Evolutionary conservation across 2,797 vertebrate species (phyloP).

Genomic region (Sebastes minor): DNA sequence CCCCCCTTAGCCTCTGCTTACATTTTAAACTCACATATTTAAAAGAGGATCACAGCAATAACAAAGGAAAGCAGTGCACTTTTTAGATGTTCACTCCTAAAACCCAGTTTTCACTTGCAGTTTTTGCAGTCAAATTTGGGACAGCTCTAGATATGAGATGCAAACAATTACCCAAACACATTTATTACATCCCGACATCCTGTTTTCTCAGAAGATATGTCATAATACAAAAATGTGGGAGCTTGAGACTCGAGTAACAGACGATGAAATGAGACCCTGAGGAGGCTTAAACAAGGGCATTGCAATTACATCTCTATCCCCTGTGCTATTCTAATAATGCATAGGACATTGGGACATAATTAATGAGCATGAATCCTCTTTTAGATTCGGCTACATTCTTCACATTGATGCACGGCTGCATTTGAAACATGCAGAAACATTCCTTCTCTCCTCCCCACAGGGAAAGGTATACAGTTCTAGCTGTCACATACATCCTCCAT

Average conservation of each 20-base stretch:
- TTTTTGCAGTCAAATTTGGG: neutral
- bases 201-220: neutral
- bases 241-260: neutral
- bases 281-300: neutral
- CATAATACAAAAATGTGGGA: neutral
- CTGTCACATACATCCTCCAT: conserved; percentile 60
- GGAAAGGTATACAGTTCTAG: conserved; percentile 17
- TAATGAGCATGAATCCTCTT: conserved; percentile 30
- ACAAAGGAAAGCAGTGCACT: neutral
- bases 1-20: neutral
- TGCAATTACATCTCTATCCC: neutral
- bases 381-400: conserved; percentile 47
- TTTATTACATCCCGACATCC: neutral
- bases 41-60: neutral
- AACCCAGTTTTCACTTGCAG: neutral
- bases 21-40: neutral
- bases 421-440: conserved; percentile 44
- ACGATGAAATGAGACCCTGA: neutral
- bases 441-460: conserved; percentile 15
- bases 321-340: neutral
- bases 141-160: neutral
- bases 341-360: conserved; percentile 19
- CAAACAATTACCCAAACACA: neutral
- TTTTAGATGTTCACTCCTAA: neutral
- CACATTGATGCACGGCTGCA: conserved; percentile 37